Evolutionary conservation across 2,888 invertebrate species (phyloP).

Genomic region (Tenodera sinensis): DNA sequence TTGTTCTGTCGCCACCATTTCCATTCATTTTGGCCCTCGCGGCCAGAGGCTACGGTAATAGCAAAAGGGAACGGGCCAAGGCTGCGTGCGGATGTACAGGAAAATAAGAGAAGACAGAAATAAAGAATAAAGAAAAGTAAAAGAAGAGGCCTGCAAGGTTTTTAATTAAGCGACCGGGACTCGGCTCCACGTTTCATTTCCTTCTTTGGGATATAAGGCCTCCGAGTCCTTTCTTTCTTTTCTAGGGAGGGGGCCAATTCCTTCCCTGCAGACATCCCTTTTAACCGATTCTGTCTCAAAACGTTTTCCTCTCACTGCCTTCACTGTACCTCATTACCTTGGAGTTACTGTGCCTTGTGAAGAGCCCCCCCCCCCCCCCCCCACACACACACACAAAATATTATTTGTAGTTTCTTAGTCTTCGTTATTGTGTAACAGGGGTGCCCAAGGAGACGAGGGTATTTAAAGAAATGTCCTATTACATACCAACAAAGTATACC

Average conservation of each 20-base stretch:
- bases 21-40: background rate
- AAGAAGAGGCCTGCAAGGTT: background rate
- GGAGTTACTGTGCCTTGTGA: background rate
- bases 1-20: background rate
- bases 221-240: background rate
- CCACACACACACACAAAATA: too few species aligned
- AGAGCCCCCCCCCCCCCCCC: too few species aligned
- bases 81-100: background rate
- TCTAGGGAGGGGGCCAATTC: background rate
- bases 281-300: background rate
- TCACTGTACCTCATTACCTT: background rate
- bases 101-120: background rate
- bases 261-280: background rate
- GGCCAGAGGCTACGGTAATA: background rate
- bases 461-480: too few species aligned
- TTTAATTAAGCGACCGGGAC: constrained; percentile 9
- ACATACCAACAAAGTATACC: too few species aligned
- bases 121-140: background rate
- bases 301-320: background rate
- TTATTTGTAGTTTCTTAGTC: background rate
- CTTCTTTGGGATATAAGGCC: background rate
- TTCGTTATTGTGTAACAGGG: background rate
- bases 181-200: background rate
- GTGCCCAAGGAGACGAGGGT: too few species aligned
- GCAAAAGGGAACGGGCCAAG: background rate